These are phyloP conservation scores for Platanista minor DNA, from an alignment of 2,113 vertebrate species.

Conservation along the genomic window DNA sequence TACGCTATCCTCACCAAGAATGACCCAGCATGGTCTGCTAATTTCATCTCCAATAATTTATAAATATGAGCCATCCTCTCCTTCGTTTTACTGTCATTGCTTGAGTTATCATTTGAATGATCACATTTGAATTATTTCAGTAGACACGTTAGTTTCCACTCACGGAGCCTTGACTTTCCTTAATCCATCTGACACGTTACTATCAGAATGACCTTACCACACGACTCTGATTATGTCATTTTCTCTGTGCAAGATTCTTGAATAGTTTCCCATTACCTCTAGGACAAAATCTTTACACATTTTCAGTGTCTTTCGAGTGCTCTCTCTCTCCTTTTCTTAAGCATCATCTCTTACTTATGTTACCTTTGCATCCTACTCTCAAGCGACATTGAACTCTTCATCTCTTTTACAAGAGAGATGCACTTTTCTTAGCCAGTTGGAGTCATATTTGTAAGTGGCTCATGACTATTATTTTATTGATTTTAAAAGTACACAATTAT, in stretches of 20 bases:
- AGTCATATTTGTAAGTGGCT: neutral
- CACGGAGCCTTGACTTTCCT: neutral
- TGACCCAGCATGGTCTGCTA: neutral
- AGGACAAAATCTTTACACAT: neutral
- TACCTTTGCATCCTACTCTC: neutral
- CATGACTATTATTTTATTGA: neutral
- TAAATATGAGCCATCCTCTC: neutral
- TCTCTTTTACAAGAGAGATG: neutral
- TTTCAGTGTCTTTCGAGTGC: neutral
- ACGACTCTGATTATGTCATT: neutral
- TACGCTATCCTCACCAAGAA: neutral
- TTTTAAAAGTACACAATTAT: neutral
- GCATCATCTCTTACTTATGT: neutral
- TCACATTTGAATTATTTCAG: neutral
- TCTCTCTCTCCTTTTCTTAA: neutral
- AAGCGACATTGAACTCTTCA: neutral
- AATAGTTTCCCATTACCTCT: neutral
- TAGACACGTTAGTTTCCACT: neutral
- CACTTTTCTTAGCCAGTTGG: neutral
- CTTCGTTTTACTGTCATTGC: neutral
- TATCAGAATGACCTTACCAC: neutral
- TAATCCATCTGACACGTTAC: neutral
- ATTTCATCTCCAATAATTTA: neutral
- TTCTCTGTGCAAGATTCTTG: neutral
- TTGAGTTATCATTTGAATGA: neutral